Conservation (phyloP, 2,888 invertebrate genomes). For the Stramonita haemastoma region DNA sequence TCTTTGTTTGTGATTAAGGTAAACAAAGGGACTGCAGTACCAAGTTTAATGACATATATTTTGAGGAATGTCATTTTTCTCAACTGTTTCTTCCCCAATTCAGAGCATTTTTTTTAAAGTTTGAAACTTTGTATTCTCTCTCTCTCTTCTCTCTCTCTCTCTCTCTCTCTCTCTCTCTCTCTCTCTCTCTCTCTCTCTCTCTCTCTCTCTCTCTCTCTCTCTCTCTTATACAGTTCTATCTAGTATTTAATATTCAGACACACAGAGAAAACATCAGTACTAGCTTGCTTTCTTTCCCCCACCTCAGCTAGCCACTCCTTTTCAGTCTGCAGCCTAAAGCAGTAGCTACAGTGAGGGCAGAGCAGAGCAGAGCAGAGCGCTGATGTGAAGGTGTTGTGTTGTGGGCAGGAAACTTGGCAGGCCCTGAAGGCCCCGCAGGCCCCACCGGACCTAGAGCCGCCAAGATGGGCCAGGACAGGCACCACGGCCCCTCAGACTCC, state of each 20-base stretch:
- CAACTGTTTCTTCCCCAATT: no score
- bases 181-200: conserved; percentile 13
- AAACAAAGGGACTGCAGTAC: no score
- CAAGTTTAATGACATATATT: no score
- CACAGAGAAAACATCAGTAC: no score
- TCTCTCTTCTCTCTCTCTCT: not conserved
- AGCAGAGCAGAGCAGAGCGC: no score
- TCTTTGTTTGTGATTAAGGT: no score
- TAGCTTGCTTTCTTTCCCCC: no score
- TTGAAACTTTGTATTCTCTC: not conserved
- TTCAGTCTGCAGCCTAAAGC: no score
- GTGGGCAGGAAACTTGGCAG: conserved; percentile 41
- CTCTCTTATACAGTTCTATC: not conserved
- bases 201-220: conserved; percentile 3
- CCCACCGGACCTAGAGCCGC: conserved; percentile 47
- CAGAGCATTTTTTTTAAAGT: not conserved
- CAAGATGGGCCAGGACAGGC: not conserved
- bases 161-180: not conserved
- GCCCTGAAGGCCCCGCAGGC: conserved; percentile 38
- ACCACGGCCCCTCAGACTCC: conserved; percentile 49
- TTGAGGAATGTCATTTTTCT: no score
- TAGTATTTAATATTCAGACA: no score
- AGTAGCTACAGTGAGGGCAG: no score
- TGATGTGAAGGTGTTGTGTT: conserved; percentile 12
- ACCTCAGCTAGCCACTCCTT: no score